Conservation (phyloP, 2,113 vertebrate species). For the Xenopus tropicalis region DNA sequence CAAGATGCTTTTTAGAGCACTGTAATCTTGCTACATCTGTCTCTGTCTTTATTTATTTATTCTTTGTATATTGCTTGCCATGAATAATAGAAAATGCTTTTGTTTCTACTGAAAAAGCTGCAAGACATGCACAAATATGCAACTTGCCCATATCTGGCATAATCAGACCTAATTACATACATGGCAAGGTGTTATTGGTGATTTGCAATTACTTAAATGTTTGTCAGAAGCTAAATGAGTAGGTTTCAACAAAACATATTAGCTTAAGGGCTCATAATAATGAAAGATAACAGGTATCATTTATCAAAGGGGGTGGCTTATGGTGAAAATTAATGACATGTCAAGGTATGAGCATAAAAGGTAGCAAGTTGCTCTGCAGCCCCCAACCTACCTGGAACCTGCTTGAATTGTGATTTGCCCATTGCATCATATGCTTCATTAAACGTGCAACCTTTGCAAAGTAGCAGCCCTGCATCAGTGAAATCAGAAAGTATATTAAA, state of each 20-base stretch:
- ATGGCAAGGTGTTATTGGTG: no score
- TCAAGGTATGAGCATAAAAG: no score
- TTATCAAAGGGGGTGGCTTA: not conserved
- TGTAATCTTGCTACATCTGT: not conserved
- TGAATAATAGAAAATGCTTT: conserved; percentile 6
- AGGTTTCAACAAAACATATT: not conserved
- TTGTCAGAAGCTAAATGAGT: not conserved
- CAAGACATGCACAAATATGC: not conserved
- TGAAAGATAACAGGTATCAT: not conserved
- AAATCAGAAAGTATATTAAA: no score
- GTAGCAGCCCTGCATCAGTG: no score
- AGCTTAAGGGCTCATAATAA: not conserved
- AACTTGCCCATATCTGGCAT: not conserved
- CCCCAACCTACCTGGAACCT: not conserved
- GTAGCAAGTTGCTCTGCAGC: no score
- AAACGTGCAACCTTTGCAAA: no score
- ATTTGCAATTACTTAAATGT: no score
- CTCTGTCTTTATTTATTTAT: conserved; percentile 12
- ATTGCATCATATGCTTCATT: no score
- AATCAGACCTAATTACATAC: not conserved
- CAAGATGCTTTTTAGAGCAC: conserved; percentile 2
- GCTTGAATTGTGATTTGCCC: not conserved
- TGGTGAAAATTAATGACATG: not conserved
- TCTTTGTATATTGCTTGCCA: not conserved
- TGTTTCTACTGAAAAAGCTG: not conserved